Evolutionary conservation across 2,888 invertebrate species (phyloP).

Genomic region (Petrolisthes cinctipes): DNA sequence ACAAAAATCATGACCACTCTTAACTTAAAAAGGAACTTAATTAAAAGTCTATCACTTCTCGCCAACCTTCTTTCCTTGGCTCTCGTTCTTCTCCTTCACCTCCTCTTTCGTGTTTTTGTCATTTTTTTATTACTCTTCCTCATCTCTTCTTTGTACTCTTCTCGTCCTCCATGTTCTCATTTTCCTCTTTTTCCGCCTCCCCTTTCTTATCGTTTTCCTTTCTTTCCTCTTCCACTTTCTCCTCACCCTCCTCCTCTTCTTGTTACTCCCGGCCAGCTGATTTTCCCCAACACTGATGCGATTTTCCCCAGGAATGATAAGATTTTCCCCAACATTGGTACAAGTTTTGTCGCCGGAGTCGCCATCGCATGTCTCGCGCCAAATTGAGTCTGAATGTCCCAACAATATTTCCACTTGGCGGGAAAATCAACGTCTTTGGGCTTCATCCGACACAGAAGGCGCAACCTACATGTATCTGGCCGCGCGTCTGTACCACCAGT

Average conservation of each 20-base stretch:
- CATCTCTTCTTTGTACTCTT: neutral
- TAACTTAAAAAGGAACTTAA: too few species aligned
- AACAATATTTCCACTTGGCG: conserved; percentile 63
- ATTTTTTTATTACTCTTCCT: neutral
- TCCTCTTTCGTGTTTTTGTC: neutral
- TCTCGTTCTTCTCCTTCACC: neutral
- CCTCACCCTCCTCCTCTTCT: neutral
- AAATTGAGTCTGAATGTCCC: conserved; percentile 61
- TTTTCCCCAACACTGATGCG: conserved; percentile 30
- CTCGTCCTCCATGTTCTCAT: neutral
- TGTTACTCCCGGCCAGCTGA: conserved; percentile 4
- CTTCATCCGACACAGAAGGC: conserved; percentile 12
- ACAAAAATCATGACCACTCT: too few species aligned
- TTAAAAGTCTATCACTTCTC: neutral
- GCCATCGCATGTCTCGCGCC: conserved; percentile 61
- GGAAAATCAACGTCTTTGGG: conserved; percentile 61
- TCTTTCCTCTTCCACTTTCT: conserved; percentile 3
- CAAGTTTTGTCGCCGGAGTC: conserved; percentile 49
- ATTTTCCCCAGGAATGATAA: conserved; percentile 36
- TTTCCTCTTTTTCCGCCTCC: neutral
- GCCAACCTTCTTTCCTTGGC: conserved; percentile 4
- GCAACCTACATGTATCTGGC: neutral
- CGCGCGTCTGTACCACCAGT: neutral
- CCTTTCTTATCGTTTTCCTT: neutral
- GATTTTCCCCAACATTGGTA: conserved; percentile 46